Evolutionary conservation across 2,113 vertebrate species (phyloP).

Genomic region (Natator depressus): DNA sequence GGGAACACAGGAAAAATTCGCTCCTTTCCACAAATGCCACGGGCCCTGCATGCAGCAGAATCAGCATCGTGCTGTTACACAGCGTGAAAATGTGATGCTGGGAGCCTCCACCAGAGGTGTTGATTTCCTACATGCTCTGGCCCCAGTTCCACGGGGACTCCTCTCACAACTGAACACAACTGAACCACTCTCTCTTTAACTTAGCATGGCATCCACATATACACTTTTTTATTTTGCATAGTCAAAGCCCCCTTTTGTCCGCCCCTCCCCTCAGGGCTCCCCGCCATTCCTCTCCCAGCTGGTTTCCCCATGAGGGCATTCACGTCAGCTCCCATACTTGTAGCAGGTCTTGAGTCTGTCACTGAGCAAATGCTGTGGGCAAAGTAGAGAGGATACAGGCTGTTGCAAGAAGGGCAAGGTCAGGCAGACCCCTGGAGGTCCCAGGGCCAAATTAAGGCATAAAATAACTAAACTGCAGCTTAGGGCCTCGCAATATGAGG

Average conservation of each 20-base stretch:
- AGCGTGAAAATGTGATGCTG: background rate
- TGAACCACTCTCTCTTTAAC: background rate
- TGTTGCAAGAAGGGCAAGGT: background rate
- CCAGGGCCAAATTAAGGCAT: too few species aligned
- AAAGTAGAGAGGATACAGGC: background rate
- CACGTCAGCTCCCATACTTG: background rate
- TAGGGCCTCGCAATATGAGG: too few species aligned
- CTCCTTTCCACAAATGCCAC: background rate
- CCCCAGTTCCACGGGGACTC: too few species aligned
- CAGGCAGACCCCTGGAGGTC: background rate
- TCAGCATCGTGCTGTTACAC: fast-evolving
- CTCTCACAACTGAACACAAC: background rate
- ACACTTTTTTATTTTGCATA: background rate
- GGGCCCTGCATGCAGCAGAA: background rate
- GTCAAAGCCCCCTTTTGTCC: background rate
- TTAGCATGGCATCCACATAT: background rate
- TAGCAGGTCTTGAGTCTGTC: background rate
- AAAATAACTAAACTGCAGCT: too few species aligned
- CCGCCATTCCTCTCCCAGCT: background rate
- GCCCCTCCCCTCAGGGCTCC: background rate
- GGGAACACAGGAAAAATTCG: background rate
- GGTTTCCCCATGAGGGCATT: background rate
- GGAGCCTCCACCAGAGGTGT: background rate
- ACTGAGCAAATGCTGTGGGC: background rate
- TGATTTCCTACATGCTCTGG: background rate